These are phyloP conservation scores for Stenodera caucasica DNA, from an alignment of 2,888 invertebrate genomes.

Conservation along the genomic window DNA sequence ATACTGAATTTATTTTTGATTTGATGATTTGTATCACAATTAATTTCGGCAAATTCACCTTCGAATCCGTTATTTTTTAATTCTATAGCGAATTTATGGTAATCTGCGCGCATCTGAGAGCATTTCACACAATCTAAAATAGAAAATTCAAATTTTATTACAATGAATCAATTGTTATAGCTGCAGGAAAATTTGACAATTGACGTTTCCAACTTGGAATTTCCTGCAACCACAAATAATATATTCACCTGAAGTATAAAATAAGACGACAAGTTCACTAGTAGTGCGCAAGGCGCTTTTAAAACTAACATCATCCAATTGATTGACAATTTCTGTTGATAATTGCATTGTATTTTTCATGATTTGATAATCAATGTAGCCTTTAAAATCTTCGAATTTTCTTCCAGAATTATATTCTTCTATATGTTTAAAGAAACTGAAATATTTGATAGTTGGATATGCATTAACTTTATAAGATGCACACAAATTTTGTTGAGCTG, in stretches of 20 bases:
- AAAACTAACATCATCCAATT: slow-evolving; percentile 1
- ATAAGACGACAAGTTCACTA: not conserved
- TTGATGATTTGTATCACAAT: slow-evolving; percentile 66
- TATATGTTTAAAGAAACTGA: slow-evolving; percentile 73
- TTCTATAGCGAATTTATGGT: slow-evolving; percentile 61
- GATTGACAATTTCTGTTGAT: not conserved
- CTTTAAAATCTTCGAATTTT: slow-evolving; percentile 39
- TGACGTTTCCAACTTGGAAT: no score
- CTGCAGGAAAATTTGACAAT: no score
- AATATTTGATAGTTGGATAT: slow-evolving; percentile 86
- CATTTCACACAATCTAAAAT: slow-evolving; percentile 74
- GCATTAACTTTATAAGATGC: slow-evolving; percentile 72
- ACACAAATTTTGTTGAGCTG: slow-evolving; percentile 66
- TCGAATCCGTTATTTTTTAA: slow-evolving; percentile 54
- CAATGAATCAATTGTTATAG: no score
- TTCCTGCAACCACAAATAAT: no score
- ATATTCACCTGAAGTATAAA: not conserved
- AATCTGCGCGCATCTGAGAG: slow-evolving; percentile 68
- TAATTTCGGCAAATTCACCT: slow-evolving; percentile 62
- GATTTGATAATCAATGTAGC: not conserved
- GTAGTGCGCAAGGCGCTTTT: not conserved
- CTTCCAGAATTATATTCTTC: slow-evolving; percentile 74
- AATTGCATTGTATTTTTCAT: not conserved
- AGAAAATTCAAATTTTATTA: no score
- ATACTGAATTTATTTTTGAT: slow-evolving; percentile 64